Base-by-base conservation (phyloP, 2,113 vertebrate genomes). In the Synodontis membranacea region DNA sequence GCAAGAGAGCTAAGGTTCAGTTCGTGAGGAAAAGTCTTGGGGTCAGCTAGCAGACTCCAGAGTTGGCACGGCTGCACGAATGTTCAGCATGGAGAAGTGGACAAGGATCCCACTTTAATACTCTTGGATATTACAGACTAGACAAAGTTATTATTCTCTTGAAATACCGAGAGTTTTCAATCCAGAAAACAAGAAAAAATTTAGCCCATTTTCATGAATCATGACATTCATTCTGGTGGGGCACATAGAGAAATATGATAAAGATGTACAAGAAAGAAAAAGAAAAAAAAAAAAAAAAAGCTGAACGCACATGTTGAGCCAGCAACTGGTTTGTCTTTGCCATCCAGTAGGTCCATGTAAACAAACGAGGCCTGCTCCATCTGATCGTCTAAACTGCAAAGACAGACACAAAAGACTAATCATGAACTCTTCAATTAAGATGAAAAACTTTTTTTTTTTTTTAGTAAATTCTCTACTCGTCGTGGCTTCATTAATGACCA, bases 271-370 rank as follows among this genome's bases (percentile, higher is more conserved):
- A 97, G 97, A 58, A 21, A 1, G 1, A 28, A 4, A 21, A 23
- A 23, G 54, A 6, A 5, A 46, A 46, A 46, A 46, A 46, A 46
- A 46, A 5, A 46, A 46, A 46, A 5, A 46, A 25, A 12, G n/a
- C 10, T 23, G 34, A 31, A 96, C 96, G 97, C 89, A 99, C 98
- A 99, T 62, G 97, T 97, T 9, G 97, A 97, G 84, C 97, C 97
- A 89, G 94, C 97, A 88, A 99, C 97, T 64, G 96, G 93, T 89
- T 97, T 96, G 85, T 99, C 96, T 58, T 92, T 96, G 84, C 97
- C 97, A 91, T 99, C 97, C 90, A 99, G 89, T 86, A 99, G 96
- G 89, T 99, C 96, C 93, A 97, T 92, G 90, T 97, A 97, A 90
- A 95, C 95, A 64, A 94, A 87, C 84, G 97, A 95, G 0, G 96